Evolutionary conservation across 2,888 invertebrate species (phyloP).

Genomic region (Amphipoea lucens): DNA sequence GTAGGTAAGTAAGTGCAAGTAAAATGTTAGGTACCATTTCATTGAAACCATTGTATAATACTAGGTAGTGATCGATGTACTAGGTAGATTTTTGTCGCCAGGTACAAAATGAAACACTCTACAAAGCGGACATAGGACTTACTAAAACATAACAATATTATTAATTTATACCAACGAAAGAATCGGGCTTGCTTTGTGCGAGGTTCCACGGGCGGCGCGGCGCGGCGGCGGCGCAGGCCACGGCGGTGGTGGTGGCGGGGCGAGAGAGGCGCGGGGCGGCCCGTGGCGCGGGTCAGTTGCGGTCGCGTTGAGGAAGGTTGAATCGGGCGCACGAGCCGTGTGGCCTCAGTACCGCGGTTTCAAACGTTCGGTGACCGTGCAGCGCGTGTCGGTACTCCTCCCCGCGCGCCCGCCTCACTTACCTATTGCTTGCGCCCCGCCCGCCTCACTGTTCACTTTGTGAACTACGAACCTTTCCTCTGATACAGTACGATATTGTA

Average conservation of each 20-base stretch:
- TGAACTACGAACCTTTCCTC: slow-evolving; percentile 62
- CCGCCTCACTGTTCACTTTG: slow-evolving; percentile 61
- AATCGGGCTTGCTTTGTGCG: slow-evolving; percentile 48
- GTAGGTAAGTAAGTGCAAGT: neutral
- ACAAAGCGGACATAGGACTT: slow-evolving; percentile 7
- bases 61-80: too few species aligned
- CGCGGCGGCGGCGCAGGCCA: slow-evolving; percentile 46
- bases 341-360: slow-evolving; percentile 85
- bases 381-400: slow-evolving; percentile 89
- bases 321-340: slow-evolving; percentile 89
- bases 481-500: slow-evolving; percentile 34
- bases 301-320: slow-evolving; percentile 91
- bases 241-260: slow-evolving; percentile 48
- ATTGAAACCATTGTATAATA: neutral
- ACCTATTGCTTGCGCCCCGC: slow-evolving; percentile 51
- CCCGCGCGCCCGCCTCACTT: slow-evolving; percentile 72
- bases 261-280: slow-evolving; percentile 69
- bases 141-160: slow-evolving; percentile 31
- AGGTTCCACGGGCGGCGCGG: slow-evolving; percentile 50
- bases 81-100: neutral
- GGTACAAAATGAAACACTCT: neutral
- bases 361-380: slow-evolving; percentile 89
- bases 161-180: slow-evolving; percentile 37
- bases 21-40: neutral
- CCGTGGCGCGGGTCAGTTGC: slow-evolving; percentile 88